Base-by-base conservation (phyloP, 2,888 invertebrate genomes). In the Sinelater perroti region DNA sequence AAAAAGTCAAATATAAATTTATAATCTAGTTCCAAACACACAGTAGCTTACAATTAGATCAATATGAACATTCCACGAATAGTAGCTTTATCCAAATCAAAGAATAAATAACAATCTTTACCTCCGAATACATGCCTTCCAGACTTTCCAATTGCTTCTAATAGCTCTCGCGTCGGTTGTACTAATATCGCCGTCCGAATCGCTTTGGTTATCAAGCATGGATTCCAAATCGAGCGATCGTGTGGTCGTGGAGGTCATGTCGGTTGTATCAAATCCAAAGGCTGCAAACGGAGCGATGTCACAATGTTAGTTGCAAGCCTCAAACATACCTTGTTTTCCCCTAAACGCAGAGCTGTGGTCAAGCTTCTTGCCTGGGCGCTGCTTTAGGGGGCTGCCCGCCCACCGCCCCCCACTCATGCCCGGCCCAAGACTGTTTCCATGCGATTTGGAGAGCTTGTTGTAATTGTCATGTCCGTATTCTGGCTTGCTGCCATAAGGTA, bases 91-190 rank as follows among this genome's bases (percentile, higher is more conserved):
- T n/a, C n/a, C n/a, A n/a, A n/a, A n/a, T n/a, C n/a, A 16, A 56
- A 61, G 59, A 61, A 49, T n/a, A 57, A 14, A 8, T 1, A 1
- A 8, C 5, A 18, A 38, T 3, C 4, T n/a, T 67, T 70, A 91
- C 93, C 80, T 93, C 92, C 0, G 89, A 89, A 73, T 93, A 93
- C 93, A 93, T 93, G 66, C 85, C 88, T 81, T 93, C 93, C 2
- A 93, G 79, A 0, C 92, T 91, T 70, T 92, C 87, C 24, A 93
- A 79, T 73, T 93, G 93, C 60, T 90, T 16, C 91, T 81, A 62
- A 93, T 91, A 21, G 90, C 88, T 65, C 89, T 81, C 1, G 90
- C 89, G 73, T 91, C 91, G 1, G 87, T 86, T 0, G 88, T 88
- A 28, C 90, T 89, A 8, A 89, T 83, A 71, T 89, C 89, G 45